Evolutionary conservation across 2,113 vertebrate species (phyloP).

Genomic region (Mastomys coucha): DNA sequence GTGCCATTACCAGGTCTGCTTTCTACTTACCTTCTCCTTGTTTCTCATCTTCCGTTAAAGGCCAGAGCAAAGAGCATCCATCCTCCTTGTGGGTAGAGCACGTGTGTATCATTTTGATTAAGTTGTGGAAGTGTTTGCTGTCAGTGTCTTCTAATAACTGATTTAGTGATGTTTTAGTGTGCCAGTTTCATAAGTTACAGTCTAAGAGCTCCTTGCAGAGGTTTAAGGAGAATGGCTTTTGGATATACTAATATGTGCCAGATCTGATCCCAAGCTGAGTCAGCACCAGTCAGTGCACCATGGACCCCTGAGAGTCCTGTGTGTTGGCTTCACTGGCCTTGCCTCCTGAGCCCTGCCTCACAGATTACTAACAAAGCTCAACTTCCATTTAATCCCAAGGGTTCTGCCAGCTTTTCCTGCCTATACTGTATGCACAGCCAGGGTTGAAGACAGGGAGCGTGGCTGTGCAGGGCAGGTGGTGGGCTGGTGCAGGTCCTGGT

Average conservation of each 20-base stretch:
- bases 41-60: not conserved
- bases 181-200: not conserved
- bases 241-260: conserved; percentile 14
- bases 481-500: conserved; percentile 69
- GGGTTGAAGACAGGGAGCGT: conserved; percentile 80
- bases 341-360: conserved; percentile 73
- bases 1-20: not conserved
- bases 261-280: conserved; percentile 79
- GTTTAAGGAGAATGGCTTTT: conserved; percentile 26
- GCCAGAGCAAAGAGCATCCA: not conserved
- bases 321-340: conserved; percentile 33
- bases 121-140: conserved; percentile 19
- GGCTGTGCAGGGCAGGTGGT: conserved; percentile 57
- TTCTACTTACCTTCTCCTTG: not conserved
- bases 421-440: conserved; percentile 74
- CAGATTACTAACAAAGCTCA: conserved; percentile 89
- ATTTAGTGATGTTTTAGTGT: not conserved
- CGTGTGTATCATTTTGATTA: not conserved
- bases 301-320: conserved; percentile 24
- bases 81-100: not conserved
- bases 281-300: conserved; percentile 76
- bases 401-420: conserved; percentile 85
- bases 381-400: conserved; percentile 83
- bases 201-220: conserved; percentile 42
- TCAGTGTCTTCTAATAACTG: conserved; percentile 67